Evolutionary conservation across 2,113 vertebrate genomes (phyloP), one percentile per base, ranked within the genome.

Genomic region (Erpornis zantholeuca): DNA sequence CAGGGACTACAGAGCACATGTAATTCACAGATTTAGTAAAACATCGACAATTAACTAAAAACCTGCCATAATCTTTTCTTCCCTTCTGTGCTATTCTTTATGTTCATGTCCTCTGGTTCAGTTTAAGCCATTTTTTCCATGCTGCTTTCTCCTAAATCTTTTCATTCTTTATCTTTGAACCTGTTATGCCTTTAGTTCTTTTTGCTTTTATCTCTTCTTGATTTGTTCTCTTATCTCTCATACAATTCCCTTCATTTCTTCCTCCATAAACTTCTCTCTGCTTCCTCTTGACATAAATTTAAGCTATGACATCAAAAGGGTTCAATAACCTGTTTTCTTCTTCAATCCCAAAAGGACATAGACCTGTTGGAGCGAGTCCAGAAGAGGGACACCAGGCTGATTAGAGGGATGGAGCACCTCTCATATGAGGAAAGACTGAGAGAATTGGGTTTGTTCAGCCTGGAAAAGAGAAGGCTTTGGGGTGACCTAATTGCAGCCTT

Each of bases 311-410:
- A 84, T 42, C 24, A 66, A 66, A 81, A 52, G 11, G 12, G 13
- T 79, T 87, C 40, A 59, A 66, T 59, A 91, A 53, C 15, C 24
- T 82, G 28, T 64, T 89, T 94, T 72, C 28, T 57, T 75, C 78
- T 53, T 82, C 78, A 69, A 38, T 72, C 77, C 25, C 22, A 53
- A 82, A 56, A 44, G 12, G 3, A 73, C 23, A 66, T 27, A 66
- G 68, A n/a, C 27, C 15, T 38, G 10, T 44, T n/a, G 28, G 12
- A 81, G 19, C 0, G 0, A 44, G 19, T 52, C 36, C 28, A 73
- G 23, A 38, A 45, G 28, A 52, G 28, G 33, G 13, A 49, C 12
- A 59, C 8, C 27, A 81, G 45, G 12, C 23, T 66, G 33, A 29
- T 52, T 17, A 57, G 18, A 45, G 36, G 20, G 15, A 66, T 59